Evolutionary conservation across 2,113 vertebrate genomes (phyloP).

Genomic region (Callospermophilus lateralis): DNA sequence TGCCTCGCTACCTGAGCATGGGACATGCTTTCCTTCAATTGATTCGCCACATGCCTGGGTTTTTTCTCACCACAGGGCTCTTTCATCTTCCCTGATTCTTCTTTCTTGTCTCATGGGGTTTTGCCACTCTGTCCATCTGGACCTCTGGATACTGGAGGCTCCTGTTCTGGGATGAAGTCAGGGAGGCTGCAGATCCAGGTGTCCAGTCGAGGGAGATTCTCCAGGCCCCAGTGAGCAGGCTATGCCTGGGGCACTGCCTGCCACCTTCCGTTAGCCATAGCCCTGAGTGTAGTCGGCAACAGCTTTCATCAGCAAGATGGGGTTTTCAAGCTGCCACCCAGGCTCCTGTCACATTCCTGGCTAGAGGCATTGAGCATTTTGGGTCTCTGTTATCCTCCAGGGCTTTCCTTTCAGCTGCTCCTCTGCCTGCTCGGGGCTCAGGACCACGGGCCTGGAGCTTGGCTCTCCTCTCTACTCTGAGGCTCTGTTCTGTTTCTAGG

Average conservation of each 20-base stretch:
- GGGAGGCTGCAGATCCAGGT: background rate
- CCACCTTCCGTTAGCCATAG: background rate
- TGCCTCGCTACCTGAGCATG: background rate
- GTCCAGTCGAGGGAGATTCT: background rate
- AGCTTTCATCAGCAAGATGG: background rate
- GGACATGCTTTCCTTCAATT: background rate
- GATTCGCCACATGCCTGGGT: background rate
- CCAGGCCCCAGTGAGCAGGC: background rate
- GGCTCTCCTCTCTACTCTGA: background rate
- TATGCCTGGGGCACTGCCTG: background rate
- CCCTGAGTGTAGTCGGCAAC: rapidly evolving
- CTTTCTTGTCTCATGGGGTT: background rate
- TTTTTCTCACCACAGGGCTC: background rate
- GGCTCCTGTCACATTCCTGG: background rate
- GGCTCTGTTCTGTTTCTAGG: background rate
- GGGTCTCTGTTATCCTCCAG: too few relatives aligned
- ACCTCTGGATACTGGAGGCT: background rate
- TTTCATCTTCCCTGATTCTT: background rate
- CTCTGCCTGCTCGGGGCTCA: background rate
- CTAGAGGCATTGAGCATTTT: background rate
- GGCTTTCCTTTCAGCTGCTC: background rate
- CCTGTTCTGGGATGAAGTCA: too few relatives aligned
- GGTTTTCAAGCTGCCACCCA: background rate
- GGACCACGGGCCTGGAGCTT: background rate
- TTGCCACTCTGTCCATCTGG: background rate